phyloP scores from a whole-genome alignment of 2,888 invertebrate genomes.

The Eupelmus urozonus region DNA sequence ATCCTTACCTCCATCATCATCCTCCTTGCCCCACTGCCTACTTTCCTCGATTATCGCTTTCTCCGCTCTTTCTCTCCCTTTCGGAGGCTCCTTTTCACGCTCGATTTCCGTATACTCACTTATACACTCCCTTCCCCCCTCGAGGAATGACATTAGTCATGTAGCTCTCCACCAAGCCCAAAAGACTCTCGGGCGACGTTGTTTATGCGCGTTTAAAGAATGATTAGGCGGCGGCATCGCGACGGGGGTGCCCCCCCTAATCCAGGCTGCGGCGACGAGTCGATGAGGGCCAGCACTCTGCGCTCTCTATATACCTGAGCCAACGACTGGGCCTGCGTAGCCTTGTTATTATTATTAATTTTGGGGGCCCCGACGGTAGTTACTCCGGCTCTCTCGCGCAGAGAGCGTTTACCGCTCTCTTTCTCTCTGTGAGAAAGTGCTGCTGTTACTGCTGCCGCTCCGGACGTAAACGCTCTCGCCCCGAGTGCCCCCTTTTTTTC shows the following conservation, averaged over 20 bases:
- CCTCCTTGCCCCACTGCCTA: constrained; percentile 1
- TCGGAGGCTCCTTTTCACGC: constrained; percentile 24
- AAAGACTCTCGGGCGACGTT: constrained; percentile 67
- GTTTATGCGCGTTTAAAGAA: constrained; percentile 77
- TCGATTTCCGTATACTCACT: constrained; percentile 25
- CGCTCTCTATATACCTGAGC: not conserved
- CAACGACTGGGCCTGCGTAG: constrained; percentile 57
- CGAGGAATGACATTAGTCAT: constrained; percentile 42
- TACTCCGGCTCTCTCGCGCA: constrained; percentile 57
- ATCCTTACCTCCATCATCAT: constrained; percentile 64
- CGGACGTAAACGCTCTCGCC: constrained; percentile 30
- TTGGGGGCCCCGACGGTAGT: constrained; percentile 67
- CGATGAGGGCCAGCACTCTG: not conserved
- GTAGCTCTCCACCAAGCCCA: not conserved
- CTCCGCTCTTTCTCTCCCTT: constrained; percentile 40
- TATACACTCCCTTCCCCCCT: not conserved
- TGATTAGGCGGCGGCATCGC: constrained; percentile 76
- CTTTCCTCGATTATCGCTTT: constrained; percentile 54
- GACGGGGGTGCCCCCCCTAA: constrained; percentile 67
- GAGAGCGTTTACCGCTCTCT: constrained; percentile 66
- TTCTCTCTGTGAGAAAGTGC: constrained; percentile 74
- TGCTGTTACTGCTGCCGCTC: too few species aligned
- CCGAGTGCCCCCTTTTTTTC: not conserved
- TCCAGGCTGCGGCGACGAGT: not conserved
- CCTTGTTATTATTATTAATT: constrained; percentile 72